Evolutionary conservation across 2,113 vertebrate species (phyloP).

Genomic region (Poecilia latipinna): DNA sequence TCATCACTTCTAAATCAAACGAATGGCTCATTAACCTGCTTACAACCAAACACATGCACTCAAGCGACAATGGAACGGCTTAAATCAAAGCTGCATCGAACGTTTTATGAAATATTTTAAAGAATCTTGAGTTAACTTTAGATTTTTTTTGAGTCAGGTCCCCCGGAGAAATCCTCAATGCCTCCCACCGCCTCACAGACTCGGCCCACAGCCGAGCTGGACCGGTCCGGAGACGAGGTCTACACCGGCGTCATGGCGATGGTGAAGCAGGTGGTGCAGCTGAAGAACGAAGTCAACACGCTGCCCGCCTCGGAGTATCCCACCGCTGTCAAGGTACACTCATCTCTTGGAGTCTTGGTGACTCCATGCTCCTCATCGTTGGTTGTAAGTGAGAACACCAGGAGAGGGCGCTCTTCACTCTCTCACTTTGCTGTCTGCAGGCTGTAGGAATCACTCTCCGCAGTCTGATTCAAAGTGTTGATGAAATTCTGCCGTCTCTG

Average conservation of each 20-base stretch:
- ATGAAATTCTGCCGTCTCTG: conserved; percentile 86
- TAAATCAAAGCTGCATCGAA: background rate
- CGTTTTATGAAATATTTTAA: background rate
- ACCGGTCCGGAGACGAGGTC: conserved; percentile 88
- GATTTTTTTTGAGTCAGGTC: conserved; percentile 58
- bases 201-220: conserved; percentile 88
- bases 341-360: background rate
- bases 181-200: conserved; percentile 56
- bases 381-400: background rate
- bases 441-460: conserved; percentile 87
- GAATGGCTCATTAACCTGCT: too few species aligned
- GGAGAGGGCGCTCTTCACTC: background rate
- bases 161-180: conserved; percentile 83
- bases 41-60: too few species aligned
- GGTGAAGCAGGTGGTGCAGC: conserved; percentile 89
- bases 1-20: too few species aligned
- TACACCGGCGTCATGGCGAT: conserved; percentile 91
- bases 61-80: too few species aligned
- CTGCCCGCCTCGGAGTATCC: conserved; percentile 86
- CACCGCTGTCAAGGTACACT: conserved; percentile 86
- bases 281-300: conserved; percentile 88
- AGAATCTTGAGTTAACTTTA: background rate
- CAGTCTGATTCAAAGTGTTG: conserved; percentile 88
- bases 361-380: background rate
- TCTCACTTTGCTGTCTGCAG: conserved; percentile 66